Evolutionary conservation across 2,797 vertebrate species (phyloP), one percentile per base, ranked within the genome.

Genomic region (Anniella stebbinsi): DNA sequence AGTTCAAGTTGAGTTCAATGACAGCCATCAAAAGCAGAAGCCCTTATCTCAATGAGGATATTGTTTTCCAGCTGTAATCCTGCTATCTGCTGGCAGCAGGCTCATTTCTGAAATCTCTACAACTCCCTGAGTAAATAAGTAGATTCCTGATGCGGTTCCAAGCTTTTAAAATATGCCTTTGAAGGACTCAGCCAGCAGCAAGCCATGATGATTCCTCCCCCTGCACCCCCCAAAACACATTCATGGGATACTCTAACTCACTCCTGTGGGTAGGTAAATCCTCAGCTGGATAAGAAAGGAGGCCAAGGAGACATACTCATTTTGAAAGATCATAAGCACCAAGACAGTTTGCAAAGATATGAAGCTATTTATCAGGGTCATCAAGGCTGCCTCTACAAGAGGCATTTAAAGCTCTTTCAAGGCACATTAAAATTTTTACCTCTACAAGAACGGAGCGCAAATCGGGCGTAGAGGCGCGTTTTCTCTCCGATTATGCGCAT

Each of bases 81-180:
- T 93, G 92, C 91, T 94, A 94, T 96, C 94, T 94, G 93, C 91
- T 96, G 95, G 93, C 96, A 95, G 94, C 94, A 95, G 94, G 38
- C 96, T 93, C 92, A 90, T 88, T 1, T 90, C 93, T 95, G 94
- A 93, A 95, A 92, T 95, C 93, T 95, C 95, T 93, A 88, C 93
- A 92, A 95, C 93, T 94, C 94, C 92, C 94, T 95, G 91, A 76
- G 1, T 95, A 97, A 97, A 96, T 96, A 96, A 96, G 94, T 94
- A 96, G 94, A 97, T 96, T 97, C 96, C 96, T 97, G 96, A 95
- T 94, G 92, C 86, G 0, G 92, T 95, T 96, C 96, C 96, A 96
- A 63, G 91, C 85, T 92, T 82, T 88, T 84, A 96, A 90, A 95
- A 92, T 95, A 95, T 95, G 95, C 95, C 95, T 96, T 93, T 96